Evolutionary conservation across 2,797 vertebrate genomes (phyloP).

Genomic region (Chrysocyon brachyurus): DNA sequence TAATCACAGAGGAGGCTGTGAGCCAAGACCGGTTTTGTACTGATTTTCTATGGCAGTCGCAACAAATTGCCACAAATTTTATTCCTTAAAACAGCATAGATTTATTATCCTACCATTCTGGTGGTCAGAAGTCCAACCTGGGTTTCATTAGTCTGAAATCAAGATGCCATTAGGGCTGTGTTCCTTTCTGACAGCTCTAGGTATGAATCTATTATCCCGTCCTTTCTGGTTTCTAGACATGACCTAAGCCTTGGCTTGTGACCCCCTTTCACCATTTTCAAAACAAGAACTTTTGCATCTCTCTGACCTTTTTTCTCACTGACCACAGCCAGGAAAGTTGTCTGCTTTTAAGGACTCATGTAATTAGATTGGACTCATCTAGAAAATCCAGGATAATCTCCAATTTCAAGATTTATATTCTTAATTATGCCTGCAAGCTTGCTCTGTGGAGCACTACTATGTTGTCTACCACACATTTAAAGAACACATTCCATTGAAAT

Average conservation of each 20-base stretch:
- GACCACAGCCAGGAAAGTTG: not conserved
- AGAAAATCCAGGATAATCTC: not conserved
- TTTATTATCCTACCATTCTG: not conserved
- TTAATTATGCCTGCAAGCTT: not conserved
- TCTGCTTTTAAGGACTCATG: not conserved
- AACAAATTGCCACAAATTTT: not conserved
- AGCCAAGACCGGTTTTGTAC: not conserved
- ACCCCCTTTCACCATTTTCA: not conserved
- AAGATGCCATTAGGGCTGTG: not conserved
- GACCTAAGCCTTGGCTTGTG: not conserved
- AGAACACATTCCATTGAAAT: not conserved
- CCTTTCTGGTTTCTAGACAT: not conserved
- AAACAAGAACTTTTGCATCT: not conserved
- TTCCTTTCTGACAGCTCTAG: not conserved
- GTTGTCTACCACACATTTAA: not conserved
- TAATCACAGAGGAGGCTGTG: not conserved
- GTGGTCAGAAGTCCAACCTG: not conserved
- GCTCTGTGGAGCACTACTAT: not conserved
- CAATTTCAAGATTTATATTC: not conserved
- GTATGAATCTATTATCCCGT: not conserved
- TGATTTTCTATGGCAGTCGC: not conserved
- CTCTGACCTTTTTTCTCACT: not conserved
- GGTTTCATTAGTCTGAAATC: not conserved
- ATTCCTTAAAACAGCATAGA: not conserved
- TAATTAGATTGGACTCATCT: not conserved